Evolutionary conservation across 2,888 invertebrate genomes (phyloP), one percentile per base, ranked within the genome.

Genomic region (Elysia crispata): DNA sequence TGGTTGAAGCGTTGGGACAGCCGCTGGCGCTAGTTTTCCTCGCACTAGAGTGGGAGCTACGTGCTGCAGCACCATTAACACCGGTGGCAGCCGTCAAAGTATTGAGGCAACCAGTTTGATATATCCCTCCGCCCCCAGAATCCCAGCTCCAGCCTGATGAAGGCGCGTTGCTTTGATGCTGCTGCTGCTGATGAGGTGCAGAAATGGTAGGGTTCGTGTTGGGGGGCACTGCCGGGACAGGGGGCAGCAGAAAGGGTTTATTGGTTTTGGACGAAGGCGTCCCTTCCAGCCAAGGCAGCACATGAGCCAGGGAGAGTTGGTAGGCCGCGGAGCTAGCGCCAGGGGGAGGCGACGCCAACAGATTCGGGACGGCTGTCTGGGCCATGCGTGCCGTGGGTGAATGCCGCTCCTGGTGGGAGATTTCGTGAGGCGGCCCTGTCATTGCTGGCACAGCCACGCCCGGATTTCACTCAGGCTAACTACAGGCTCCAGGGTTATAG

Each of bases 341-440:
- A 18, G 62, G 41, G 41, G 41, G 41, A 41, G 41, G 41, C 41
- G 41, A 41, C 5, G 41, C 41, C 41, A 41, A 11, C 5, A 41
- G 41, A 3, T 41, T 11, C 5, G 41, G 41, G 41, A 41, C 41
- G 41, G 41, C 41, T 11, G 41, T 41, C 41, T 41, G 41, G 41
- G 41, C 41, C 41, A 41, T 41, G 41, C 41, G 41, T 3, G 5
- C 20, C 18, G 11, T 13, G 70, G 67, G 25, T 54, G 41, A 5
- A 25, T 70, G 18, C 3, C 62, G 5, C 70, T 50, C 28, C 60
- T 49, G 1, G 60, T n/a, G 23, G 69, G 50, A 18, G 69, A 67
- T 31, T 67, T 77, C 41, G 57, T 70, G 62, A 23, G 77, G 70
- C n/a, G 77, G 77, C 18, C 77, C 77, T 25, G 77, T 77, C 77